Evolutionary conservation across 2,797 vertebrate species (phyloP), one percentile per base, ranked within the genome.

Genomic region (Potorous gilbertii): DNA sequence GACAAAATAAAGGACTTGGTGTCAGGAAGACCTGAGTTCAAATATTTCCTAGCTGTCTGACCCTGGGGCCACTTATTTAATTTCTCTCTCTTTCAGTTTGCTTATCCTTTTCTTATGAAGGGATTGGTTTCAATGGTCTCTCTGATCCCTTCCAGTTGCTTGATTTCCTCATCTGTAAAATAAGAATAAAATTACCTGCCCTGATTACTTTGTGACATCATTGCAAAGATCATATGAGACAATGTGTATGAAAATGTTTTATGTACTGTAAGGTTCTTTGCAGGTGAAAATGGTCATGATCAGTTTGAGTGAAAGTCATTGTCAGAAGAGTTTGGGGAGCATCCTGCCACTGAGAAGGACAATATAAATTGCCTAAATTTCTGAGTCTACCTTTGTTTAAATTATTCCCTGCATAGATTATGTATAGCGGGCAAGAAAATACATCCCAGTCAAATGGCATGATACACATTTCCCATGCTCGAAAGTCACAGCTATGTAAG

Each of bases 401-500:
- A 10, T 57, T 56, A 50, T 27, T 1, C 62, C 91, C 55, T 12
- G 21, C 54, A 3, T 40, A 90, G 46, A 55, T 57, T 92, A 93
- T 90, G 92, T 90, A 96, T 90, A 81, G 14, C 29, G 55, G 55
- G 28, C 59, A 92, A 56, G 29, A 93, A 96, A 95, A 31, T n/a
- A 56, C 34, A 56, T 52, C 55, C 74, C 89, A 54, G 28, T 40
- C 95, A 95, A 95, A 94, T 28, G 81, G 24, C 0, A 21, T 46
- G 9, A 31, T 56, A 89, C 55, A 87, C 55, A 81, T 92, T 90
- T 55, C 16, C 28, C 34, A 74, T 90, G 62, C 62, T 95, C 96
- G 94, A 92, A 94, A 87, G 59, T 97, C 95, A 92, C 57, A 92
- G 90, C 57, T 91, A 96, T 21, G 89, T 95, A 97, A 97, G 95